These are phyloP conservation scores for Eufriesea mexicana DNA, from an alignment of 1,140 invertebrate species.

Conservation along the genomic window DNA sequence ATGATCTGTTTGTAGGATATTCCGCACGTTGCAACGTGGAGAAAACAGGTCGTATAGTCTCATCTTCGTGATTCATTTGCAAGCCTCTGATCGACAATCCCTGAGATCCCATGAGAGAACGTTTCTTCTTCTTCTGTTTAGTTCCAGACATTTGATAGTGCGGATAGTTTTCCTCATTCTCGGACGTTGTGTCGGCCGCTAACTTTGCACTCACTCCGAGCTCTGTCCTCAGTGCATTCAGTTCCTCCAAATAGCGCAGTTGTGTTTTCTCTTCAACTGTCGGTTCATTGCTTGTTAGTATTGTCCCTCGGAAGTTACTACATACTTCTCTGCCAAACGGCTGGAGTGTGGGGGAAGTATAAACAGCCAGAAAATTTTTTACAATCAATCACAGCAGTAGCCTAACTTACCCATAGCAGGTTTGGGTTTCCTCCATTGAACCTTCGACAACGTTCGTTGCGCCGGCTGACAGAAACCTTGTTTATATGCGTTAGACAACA, in stretches of 20 bases:
- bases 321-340: constrained; percentile 63
- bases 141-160: constrained; percentile 82
- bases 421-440: constrained; percentile 79
- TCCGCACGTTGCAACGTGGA: constrained; percentile 81
- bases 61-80: constrained; percentile 74
- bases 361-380: constrained; percentile 73
- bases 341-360: constrained; percentile 51
- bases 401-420: constrained; percentile 78
- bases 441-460: constrained; percentile 82
- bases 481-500: constrained; percentile 84
- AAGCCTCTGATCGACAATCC: constrained; percentile 77
- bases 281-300: constrained; percentile 64
- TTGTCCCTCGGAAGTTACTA: constrained; percentile 58
- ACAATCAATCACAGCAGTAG: constrained; percentile 59
- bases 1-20: constrained; percentile 81
- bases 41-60: constrained; percentile 80
- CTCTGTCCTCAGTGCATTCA: constrained; percentile 76
- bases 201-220: constrained; percentile 72
- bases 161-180: constrained; percentile 83
- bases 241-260: constrained; percentile 77
- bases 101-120: constrained; percentile 85
- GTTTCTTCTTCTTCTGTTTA: constrained; percentile 86
- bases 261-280: constrained; percentile 79
- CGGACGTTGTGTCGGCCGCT: constrained; percentile 77
- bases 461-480: constrained; percentile 81